These are phyloP conservation scores for Cololabis saira DNA, from an alignment of 2,113 vertebrate genomes.

Conservation along the genomic window DNA sequence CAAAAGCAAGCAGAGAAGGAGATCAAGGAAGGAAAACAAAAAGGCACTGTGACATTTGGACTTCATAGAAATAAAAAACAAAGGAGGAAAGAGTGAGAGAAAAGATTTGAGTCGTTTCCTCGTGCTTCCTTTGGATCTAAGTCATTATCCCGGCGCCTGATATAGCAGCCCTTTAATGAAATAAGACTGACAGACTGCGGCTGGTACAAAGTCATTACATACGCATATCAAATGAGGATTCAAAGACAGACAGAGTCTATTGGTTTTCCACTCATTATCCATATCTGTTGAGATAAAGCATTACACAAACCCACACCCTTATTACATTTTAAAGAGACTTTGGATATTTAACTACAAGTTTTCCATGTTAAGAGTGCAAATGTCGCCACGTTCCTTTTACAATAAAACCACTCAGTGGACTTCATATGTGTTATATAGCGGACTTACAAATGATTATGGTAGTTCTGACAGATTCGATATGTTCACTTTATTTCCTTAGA, in stretches of 20 bases:
- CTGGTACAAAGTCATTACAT: constrained; percentile 59
- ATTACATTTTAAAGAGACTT: constrained; percentile 33
- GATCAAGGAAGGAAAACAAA: constrained; percentile 13
- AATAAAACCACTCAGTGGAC: constrained; percentile 7
- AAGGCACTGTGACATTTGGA: constrained; percentile 3
- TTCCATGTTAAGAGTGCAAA: constrained; percentile 13
- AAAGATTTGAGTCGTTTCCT: constrained; percentile 27
- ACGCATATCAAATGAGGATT: constrained; percentile 45
- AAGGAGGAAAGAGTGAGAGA: constrained; percentile 13
- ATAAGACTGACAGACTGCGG: constrained; percentile 54
- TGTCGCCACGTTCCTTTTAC: constrained; percentile 7
- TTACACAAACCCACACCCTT: constrained; percentile 46
- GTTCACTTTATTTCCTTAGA: constrained; percentile 4
- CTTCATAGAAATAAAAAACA: constrained; percentile 2
- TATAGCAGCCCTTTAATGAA: constrained; percentile 47
- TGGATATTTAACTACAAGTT: constrained; percentile 29
- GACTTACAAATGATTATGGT: constrained; percentile 11
- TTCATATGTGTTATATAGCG: constrained; percentile 2
- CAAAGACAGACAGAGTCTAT: constrained; percentile 39
- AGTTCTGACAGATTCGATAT: constrained; percentile 5
- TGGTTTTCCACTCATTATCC: constrained; percentile 38
- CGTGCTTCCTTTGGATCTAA: constrained; percentile 21
- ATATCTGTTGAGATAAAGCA: constrained; percentile 46
- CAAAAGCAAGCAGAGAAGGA: constrained; percentile 14
- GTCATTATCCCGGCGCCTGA: constrained; percentile 43